Conservation (phyloP, 2,888 invertebrate species). For the Aphidoletes aphidimyza region DNA sequence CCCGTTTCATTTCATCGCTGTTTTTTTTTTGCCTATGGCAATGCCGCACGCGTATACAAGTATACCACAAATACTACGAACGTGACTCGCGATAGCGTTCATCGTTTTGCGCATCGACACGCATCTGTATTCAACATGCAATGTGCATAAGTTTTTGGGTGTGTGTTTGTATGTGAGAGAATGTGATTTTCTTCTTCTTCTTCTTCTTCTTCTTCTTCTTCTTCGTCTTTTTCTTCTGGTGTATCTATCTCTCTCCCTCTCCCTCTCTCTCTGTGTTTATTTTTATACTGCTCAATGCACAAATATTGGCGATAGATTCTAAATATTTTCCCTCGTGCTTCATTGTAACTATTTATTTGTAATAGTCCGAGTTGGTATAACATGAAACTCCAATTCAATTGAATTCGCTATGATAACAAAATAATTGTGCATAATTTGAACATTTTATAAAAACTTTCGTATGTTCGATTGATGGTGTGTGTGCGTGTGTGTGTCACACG, state of each 20-base stretch:
- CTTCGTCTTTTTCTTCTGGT: too few species aligned
- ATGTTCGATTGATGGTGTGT: neutral
- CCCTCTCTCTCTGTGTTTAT: neutral
- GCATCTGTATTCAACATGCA: conserved; percentile 21
- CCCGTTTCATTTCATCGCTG: too few species aligned
- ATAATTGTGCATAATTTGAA: conserved; percentile 41
- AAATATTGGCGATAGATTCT: too few species aligned
- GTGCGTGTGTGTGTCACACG: neutral
- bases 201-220: neutral
- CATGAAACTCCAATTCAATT: neutral
- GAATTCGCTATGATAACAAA: neutral
- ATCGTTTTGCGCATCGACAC: conserved; percentile 49
- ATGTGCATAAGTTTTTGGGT: conserved; percentile 7
- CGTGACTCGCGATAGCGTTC: neutral
- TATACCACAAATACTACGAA: neutral
- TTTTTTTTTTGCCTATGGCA: neutral
- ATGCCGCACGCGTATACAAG: neutral
- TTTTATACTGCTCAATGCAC: too few species aligned
- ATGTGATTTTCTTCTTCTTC: neutral
- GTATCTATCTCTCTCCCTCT: neutral
- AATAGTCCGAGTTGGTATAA: neutral
- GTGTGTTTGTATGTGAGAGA: neutral
- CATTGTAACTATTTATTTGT: too few species aligned
- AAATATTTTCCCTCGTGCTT: too few species aligned
- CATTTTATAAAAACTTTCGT: neutral